Base-by-base conservation (phyloP, 2,888 invertebrate genomes). In the Myopa testacea region DNA sequence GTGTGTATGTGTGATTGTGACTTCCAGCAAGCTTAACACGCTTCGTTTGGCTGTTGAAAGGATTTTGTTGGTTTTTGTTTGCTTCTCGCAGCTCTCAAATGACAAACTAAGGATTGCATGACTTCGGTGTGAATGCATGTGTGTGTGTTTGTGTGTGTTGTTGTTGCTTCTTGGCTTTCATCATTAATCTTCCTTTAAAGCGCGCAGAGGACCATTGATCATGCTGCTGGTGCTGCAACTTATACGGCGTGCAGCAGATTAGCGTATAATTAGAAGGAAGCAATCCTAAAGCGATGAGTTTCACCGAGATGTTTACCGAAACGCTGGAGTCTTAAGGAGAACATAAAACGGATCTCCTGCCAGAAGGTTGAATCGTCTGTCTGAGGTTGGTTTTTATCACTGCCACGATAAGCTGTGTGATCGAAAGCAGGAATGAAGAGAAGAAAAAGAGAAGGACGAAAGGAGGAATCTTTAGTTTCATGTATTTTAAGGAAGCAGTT, bases 191-290 rank as follows among this genome's bases (percentile, higher is more conserved):
- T 69, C 34, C 74, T 63, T 74, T 34, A 55, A 74, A 63, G 38
- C 74, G 65, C 74, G 50, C 63, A n/a, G 26, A 40, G 50, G 69
- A 75, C 58, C 75, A 75, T 75, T 75, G 75, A 75, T 75, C 75
- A 75, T 69, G 75, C 68, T 60, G 69, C 19, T 58, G 14, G 19
- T 34, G 38, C 14, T 37, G 37, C 16, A 65, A 37, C 37, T 65
- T 65, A 5, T 4, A 37, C 37, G 8, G 37, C 45, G 26, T 52
- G 55, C 16, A 16, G 34, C 12, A 52, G 68, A 75, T 69, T 75
- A 75, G 62, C 60, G 52, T 40, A 34, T 68, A 67, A 55, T 37
- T 19, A 37, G 58, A 0, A 62, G 34, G 62, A 26, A 7, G 62
- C 26, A 65, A 6, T 38, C 16, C 7, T 34, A 37, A 65, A 38